A percentile compares a stretch with the other conserved stretches of the same genome.
Conservation (phyloP, 1,140 invertebrate species). For the Papilio machaon region DNA sequence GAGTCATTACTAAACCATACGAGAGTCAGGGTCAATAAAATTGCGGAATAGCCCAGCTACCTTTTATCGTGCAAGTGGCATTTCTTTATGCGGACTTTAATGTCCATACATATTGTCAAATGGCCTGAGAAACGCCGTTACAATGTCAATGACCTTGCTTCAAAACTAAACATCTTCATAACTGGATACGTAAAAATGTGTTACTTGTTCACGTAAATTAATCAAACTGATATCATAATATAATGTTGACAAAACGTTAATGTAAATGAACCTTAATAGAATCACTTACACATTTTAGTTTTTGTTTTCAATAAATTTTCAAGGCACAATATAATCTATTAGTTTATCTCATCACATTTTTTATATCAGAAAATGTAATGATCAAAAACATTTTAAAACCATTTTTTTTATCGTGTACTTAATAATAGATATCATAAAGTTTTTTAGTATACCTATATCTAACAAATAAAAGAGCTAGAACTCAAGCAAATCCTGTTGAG, state of each 20-base stretch:
- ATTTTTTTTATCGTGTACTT: neutral
- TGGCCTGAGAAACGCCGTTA: slow-evolving; percentile 32
- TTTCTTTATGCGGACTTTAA: slow-evolving; percentile 21
- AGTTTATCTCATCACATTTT: neutral
- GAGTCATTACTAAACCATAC: neutral
- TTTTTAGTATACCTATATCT: no score
- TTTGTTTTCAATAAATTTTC: neutral
- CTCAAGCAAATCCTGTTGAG: no score
- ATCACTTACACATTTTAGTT: neutral
- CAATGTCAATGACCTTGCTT: slow-evolving; percentile 4
- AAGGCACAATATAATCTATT: neutral
- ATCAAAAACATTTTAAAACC: neutral
- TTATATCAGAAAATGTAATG: neutral
- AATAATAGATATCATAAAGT: no score
- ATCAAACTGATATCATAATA: slow-evolving; percentile 11
- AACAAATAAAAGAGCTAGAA: no score
- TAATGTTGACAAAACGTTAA: no score
- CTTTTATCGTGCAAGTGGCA: slow-evolving; percentile 2
- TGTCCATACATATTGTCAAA: slow-evolving; percentile 12
- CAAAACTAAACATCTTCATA: neutral
- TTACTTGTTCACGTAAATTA: slow-evolving; percentile 5
- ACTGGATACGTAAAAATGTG: slow-evolving; percentile 14
- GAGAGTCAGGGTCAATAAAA: neutral
- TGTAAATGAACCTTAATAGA: neutral
- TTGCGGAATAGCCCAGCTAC: neutral